Conservation (phyloP, 2,888 invertebrate genomes). For the Drosophila borborema region DNA sequence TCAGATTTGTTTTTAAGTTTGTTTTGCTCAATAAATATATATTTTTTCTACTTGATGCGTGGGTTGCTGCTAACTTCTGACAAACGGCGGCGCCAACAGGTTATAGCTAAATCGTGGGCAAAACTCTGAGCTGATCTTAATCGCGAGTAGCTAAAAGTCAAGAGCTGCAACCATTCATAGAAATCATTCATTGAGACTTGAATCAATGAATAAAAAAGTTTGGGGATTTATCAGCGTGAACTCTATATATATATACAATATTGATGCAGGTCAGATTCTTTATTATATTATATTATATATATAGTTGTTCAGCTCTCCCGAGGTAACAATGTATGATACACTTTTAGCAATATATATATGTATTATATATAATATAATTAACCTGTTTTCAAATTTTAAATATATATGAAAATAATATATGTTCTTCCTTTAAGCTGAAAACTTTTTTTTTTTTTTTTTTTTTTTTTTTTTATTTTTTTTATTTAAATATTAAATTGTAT, state of each 20-base stretch:
- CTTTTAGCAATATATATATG: too few relatives aligned
- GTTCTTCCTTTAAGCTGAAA: not conserved
- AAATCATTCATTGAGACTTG: slow-evolving; percentile 11
- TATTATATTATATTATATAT: too few relatives aligned
- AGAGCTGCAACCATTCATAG: slow-evolving; percentile 35
- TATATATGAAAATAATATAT: too few relatives aligned
- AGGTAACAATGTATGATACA: too few relatives aligned
- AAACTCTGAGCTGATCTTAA: slow-evolving; percentile 28
- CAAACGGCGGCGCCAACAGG: slow-evolving; percentile 59
- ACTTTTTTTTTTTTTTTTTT: not conserved
- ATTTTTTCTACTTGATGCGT: slow-evolving; percentile 36
- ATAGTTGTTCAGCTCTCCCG: too few relatives aligned
- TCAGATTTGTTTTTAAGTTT: slow-evolving; percentile 38
- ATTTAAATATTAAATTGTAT: not conserved
- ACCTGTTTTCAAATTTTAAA: too few relatives aligned
- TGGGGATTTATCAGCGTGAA: not conserved
- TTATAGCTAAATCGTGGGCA: slow-evolving; percentile 54
- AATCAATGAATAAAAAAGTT: not conserved
- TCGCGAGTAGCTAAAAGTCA: slow-evolving; percentile 7
- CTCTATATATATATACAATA: not conserved
- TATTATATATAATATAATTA: too few relatives aligned
- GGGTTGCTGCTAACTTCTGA: slow-evolving; percentile 56
- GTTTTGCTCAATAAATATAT: slow-evolving; percentile 3
- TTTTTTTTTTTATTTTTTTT: not conserved
- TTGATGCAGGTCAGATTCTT: too few relatives aligned